phyloP scores from a whole-genome alignment of 1,140 invertebrate genomes.

The Condylostylus longicornis region DNA sequence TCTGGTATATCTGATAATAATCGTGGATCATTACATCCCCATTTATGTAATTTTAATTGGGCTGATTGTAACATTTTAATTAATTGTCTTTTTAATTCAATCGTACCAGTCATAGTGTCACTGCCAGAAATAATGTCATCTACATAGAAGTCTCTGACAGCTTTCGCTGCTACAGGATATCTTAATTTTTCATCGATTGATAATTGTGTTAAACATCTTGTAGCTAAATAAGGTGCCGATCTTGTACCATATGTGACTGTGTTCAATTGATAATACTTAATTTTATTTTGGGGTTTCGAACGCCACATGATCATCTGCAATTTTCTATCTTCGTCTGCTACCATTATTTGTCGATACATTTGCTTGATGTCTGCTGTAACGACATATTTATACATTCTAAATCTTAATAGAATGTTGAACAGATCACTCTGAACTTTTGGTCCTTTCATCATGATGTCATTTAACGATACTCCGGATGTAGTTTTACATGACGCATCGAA shows the following conservation, averaged over 20 bases:
- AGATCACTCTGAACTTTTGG: slow-evolving; percentile 6
- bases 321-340: slow-evolving; percentile 10
- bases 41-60: slow-evolving; percentile 3
- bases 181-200: slow-evolving; percentile 11
- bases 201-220: slow-evolving; percentile 16
- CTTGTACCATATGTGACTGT: slow-evolving; percentile 20
- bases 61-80: slow-evolving; percentile 1
- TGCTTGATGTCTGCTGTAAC: slow-evolving; percentile 15
- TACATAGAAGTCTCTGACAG: slow-evolving; percentile 31
- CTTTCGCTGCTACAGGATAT: slow-evolving; percentile 13
- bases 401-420: slow-evolving; percentile 4
- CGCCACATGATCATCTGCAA: slow-evolving; percentile 30
- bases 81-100: not conserved
- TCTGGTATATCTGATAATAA: not conserved
- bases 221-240: slow-evolving; percentile 25
- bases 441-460: slow-evolving; percentile 6
- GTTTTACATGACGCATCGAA: slow-evolving; percentile 17
- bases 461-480: slow-evolving; percentile 10
- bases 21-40: slow-evolving; percentile 4
- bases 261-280: slow-evolving; percentile 12
- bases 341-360: slow-evolving; percentile 22
- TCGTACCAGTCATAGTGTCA: slow-evolving; percentile 7
- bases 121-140: slow-evolving; percentile 32
- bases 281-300: slow-evolving; percentile 1
- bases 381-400: slow-evolving; percentile 19